These are phyloP conservation scores for Polydesmus complanatus DNA, from an alignment of 2,888 invertebrate genomes.

Conservation along the genomic window DNA sequence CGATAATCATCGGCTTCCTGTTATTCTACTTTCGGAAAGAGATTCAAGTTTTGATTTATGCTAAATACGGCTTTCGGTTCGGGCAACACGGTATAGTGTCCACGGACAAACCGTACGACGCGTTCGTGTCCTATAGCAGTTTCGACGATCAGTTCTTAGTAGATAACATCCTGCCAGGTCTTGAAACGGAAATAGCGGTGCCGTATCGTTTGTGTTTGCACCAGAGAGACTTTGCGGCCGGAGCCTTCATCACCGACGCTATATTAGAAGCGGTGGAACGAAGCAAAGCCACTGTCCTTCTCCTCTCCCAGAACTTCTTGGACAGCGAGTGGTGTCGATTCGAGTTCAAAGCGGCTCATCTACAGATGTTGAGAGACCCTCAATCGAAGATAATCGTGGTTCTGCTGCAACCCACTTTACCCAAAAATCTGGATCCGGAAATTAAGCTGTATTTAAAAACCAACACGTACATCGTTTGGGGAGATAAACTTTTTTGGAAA, in stretches of 20 bases:
- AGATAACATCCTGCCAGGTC: slow-evolving; percentile 20
- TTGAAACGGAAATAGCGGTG: slow-evolving; percentile 21
- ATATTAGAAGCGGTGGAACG: slow-evolving; percentile 24
- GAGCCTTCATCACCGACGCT: slow-evolving; percentile 25
- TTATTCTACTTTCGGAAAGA: slow-evolving; percentile 8
- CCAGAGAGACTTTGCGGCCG: slow-evolving; percentile 26
- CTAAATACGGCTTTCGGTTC: slow-evolving; percentile 13
- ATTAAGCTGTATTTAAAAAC: slow-evolving; percentile 23
- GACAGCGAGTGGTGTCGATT: slow-evolving; percentile 26
- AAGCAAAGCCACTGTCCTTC: slow-evolving; percentile 24
- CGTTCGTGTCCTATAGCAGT: slow-evolving; percentile 25
- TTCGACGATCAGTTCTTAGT: slow-evolving; percentile 23
- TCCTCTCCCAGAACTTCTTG: slow-evolving; percentile 23
- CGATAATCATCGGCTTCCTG: slow-evolving; percentile 2
- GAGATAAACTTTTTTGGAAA: slow-evolving; percentile 25
- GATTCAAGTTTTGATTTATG: slow-evolving; percentile 17
- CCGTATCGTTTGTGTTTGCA: slow-evolving; percentile 24
- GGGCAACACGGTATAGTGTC: background rate
- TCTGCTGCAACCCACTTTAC: slow-evolving; percentile 24
- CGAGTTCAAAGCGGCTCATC: slow-evolving; percentile 24
- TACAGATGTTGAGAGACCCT: slow-evolving; percentile 24
- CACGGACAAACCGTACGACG: slow-evolving; percentile 23
- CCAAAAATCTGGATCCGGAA: slow-evolving; percentile 23
- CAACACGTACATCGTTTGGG: slow-evolving; percentile 24
- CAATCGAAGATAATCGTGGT: slow-evolving; percentile 26